phyloP scores from a whole-genome alignment of 92 coral and sea anemone genomes.

The Galaxea fascicularis region DNA sequence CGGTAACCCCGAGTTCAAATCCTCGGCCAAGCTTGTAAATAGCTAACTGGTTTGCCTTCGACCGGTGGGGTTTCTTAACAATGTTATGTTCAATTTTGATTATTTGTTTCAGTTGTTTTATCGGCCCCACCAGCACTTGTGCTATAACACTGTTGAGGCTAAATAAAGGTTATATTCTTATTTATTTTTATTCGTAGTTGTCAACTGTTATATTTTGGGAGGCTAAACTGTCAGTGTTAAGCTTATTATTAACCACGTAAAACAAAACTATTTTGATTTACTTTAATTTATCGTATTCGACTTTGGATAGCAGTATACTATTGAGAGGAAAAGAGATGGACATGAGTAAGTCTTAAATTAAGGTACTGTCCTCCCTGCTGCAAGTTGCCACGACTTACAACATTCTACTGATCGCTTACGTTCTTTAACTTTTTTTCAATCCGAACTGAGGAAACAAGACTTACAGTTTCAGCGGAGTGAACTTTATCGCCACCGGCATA shows the following conservation, averaged over 20 bases:
- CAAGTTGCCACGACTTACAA: neutral
- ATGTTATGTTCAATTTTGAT: too few relatives aligned
- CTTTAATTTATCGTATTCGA: slow-evolving; percentile 11
- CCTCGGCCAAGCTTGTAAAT: too few relatives aligned
- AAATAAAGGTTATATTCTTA: too few relatives aligned
- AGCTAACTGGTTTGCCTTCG: too few relatives aligned
- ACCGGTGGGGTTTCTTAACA: too few relatives aligned
- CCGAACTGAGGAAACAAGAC: slow-evolving; percentile 14
- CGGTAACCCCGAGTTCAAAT: too few relatives aligned
- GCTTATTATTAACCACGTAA: neutral
- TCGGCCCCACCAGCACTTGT: too few relatives aligned
- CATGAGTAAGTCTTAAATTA: neutral
- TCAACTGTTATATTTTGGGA: slow-evolving; percentile 8
- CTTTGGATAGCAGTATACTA: slow-evolving; percentile 8
- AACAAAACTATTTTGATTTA: slow-evolving; percentile 12
- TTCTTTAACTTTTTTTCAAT: neutral
- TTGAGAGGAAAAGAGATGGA: slow-evolving; percentile 10
- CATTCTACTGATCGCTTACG: slow-evolving; percentile 7
- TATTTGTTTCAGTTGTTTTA: too few relatives aligned
- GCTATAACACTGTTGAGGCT: too few relatives aligned
- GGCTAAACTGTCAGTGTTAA: slow-evolving; percentile 7
- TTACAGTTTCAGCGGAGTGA: slow-evolving; percentile 20
- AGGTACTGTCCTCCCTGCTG: slow-evolving; percentile 12
- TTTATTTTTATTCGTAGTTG: slow-evolving; percentile 5
- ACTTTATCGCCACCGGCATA: slow-evolving; percentile 18